These are phyloP conservation scores for Coranthus polyacanthus DNA, from an alignment of 2,797 vertebrate species.

Conservation along the genomic window DNA sequence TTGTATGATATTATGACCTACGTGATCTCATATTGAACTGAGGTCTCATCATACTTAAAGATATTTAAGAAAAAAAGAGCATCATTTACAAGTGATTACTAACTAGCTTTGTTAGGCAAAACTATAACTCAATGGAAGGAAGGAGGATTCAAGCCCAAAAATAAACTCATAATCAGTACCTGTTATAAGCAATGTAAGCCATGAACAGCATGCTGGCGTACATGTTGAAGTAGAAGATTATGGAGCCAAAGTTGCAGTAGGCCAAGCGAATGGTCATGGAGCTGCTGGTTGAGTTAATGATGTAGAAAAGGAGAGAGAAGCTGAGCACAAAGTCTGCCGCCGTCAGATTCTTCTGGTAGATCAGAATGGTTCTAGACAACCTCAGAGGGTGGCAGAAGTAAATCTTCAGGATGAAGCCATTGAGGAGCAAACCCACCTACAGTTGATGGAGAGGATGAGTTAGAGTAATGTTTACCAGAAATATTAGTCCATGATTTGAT, in stretches of 20 bases:
- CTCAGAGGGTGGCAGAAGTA: conserved; percentile 51
- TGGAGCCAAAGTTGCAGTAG: conserved; percentile 63
- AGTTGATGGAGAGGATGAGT: background rate
- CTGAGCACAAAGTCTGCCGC: conserved; percentile 64
- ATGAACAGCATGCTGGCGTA: conserved; percentile 75
- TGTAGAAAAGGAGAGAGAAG: conserved; percentile 60
- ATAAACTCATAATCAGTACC: conserved; percentile 36
- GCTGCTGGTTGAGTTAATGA: conserved; percentile 40
- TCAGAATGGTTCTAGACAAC: conserved; percentile 31
- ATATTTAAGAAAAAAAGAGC: no score
- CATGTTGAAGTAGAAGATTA: conserved; percentile 69
- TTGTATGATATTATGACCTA: no score
- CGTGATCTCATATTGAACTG: no score
- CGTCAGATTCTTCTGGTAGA: conserved; percentile 71
- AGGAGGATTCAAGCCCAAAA: background rate
- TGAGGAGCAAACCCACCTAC: conserved; percentile 56
- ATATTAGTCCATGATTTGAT: background rate
- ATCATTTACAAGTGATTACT: no score
- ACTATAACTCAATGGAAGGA: no score
- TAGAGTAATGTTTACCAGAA: no score
- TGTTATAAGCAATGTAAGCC: conserved; percentile 67
- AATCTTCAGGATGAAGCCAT: conserved; percentile 59
- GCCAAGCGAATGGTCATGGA: conserved; percentile 10
- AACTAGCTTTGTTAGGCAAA: no score
- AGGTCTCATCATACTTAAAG: no score